phyloP scores from a whole-genome alignment of 2,113 vertebrate species.

The Tragelaphus strepsiceros region DNA sequence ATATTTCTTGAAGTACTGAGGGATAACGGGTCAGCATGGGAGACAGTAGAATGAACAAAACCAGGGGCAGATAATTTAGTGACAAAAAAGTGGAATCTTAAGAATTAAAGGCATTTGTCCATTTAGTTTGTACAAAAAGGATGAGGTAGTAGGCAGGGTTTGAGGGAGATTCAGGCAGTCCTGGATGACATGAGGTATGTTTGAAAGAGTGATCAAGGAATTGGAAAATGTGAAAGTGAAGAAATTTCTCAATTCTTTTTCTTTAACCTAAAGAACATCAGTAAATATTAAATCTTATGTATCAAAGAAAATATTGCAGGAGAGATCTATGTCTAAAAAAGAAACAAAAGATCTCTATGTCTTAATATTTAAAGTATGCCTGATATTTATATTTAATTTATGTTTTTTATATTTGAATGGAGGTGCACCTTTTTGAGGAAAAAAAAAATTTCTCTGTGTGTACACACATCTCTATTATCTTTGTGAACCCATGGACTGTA shows the following conservation, averaged over 20 bases:
- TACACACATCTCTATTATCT: neutral
- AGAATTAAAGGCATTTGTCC: constrained; percentile 70
- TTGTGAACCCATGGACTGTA: neutral
- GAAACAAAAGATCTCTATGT: neutral
- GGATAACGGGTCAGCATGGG: constrained; percentile 46
- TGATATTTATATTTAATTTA: neutral
- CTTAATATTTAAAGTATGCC: neutral
- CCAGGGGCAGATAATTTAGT: constrained; percentile 61
- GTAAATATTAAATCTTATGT: neutral
- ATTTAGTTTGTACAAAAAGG: constrained; percentile 69
- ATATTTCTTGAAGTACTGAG: constrained; percentile 67
- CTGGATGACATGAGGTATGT: constrained; percentile 42
- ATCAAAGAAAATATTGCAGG: neutral
- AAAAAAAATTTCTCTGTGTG: neutral
- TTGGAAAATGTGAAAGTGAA: neutral
- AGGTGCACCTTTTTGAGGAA: neutral
- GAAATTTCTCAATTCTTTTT: neutral
- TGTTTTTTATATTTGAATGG: neutral
- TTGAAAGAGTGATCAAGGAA: neutral
- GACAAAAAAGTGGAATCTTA: constrained; percentile 51
- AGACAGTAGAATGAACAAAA: constrained; percentile 11
- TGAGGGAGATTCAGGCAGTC: constrained; percentile 47
- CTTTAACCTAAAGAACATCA: neutral
- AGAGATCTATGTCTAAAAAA: neutral
- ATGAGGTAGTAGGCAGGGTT: neutral